These are phyloP conservation scores for Excalfactoria chinensis DNA, from an alignment of 2,113 vertebrate genomes.

Conservation along the genomic window DNA sequence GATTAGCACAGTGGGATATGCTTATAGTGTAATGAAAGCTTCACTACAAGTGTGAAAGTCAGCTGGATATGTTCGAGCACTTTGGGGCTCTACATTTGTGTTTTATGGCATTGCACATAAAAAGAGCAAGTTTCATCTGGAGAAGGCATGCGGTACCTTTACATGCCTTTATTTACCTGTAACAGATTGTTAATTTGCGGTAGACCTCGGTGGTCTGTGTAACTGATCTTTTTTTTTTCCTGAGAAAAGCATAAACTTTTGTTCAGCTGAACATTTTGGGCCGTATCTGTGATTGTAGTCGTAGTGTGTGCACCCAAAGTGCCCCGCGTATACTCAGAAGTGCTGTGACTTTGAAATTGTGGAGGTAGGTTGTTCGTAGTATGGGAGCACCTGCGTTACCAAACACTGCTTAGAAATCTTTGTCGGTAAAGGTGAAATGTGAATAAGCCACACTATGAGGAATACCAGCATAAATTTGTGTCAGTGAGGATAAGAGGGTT, in stretches of 20 bases:
- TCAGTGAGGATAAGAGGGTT: not conserved
- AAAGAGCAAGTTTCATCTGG: not conserved
- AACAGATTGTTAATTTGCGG: not conserved
- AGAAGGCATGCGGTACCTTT: not conserved
- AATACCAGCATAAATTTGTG: not conserved
- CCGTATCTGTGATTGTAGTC: not conserved
- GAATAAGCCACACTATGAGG: not conserved
- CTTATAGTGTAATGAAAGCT: slow-evolving; percentile 48
- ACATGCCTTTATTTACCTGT: not conserved
- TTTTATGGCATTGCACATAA: not conserved
- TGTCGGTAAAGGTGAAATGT: not conserved
- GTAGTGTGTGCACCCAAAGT: not conserved
- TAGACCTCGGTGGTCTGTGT: not conserved
- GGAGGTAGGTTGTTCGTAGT: not conserved
- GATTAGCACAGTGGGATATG: slow-evolving; percentile 53
- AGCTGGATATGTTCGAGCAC: not conserved
- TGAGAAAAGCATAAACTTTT: not conserved
- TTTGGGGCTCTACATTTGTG: not conserved
- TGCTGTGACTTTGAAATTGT: not conserved
- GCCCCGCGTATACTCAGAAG: not conserved
- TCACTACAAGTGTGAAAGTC: slow-evolving; percentile 50
- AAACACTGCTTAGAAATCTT: not conserved
- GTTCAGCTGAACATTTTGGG: not conserved
- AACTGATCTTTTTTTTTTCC: not conserved
- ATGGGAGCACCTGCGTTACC: not conserved